phyloP scores from a whole-genome alignment of 2,888 invertebrate genomes.

The Argyresthia albistria region DNA sequence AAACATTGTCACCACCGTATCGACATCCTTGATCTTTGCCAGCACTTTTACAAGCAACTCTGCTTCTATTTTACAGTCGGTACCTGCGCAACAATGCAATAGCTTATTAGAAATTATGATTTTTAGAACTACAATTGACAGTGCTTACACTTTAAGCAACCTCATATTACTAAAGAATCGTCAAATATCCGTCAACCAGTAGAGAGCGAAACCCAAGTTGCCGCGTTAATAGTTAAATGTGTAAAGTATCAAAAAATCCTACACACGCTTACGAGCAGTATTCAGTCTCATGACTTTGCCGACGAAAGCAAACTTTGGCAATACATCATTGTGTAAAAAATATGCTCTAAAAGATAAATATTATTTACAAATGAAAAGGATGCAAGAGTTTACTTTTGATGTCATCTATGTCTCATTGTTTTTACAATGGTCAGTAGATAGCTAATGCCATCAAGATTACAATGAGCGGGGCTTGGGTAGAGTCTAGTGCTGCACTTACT shows the following conservation, averaged over 20 bases:
- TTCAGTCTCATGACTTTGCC: neutral
- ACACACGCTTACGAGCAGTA: neutral
- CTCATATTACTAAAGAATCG: slow-evolving; percentile 63
- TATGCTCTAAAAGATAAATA: neutral
- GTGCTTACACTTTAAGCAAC: slow-evolving; percentile 21
- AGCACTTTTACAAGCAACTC: slow-evolving; percentile 15
- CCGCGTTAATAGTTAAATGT: slow-evolving; percentile 24
- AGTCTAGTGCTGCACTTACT: slow-evolving; percentile 41
- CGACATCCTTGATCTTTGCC: slow-evolving; percentile 18
- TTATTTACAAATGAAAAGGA: neutral
- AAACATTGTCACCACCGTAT: slow-evolving; percentile 18
- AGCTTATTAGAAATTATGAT: neutral
- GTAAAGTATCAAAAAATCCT: neutral
- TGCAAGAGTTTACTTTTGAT: neutral
- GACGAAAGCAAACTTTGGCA: slow-evolving; percentile 4
- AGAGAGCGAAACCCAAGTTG: slow-evolving; percentile 48
- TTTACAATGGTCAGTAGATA: slow-evolving; percentile 57
- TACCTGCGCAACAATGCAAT: slow-evolving; percentile 15
- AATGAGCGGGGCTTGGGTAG: slow-evolving; percentile 56
- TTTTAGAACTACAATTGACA: neutral
- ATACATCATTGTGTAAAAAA: neutral
- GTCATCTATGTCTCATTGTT: slow-evolving; percentile 39
- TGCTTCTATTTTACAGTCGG: neutral
- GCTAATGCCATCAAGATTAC: slow-evolving; percentile 54
- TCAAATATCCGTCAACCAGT: slow-evolving; percentile 28